Evolutionary conservation across 1,140 invertebrate species (phyloP), one percentile per base, ranked within the genome.

Genomic region (Melanaphis sacchari): DNA sequence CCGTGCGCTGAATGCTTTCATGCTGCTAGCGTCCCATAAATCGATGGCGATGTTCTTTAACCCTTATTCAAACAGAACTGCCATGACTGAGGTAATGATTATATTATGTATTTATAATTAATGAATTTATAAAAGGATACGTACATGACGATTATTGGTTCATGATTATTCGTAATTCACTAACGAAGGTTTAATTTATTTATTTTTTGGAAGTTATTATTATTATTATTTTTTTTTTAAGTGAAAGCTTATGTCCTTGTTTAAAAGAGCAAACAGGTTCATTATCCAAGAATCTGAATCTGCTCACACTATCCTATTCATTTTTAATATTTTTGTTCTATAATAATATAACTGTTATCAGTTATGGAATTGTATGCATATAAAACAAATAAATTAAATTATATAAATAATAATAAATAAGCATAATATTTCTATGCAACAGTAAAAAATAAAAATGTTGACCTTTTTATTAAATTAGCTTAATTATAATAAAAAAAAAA

Each of bases 21-120:
- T 97, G 94, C 94, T 97, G 66, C 94, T 97, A 18, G 43, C 97
- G 1, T 96, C 97, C 1, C 97, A 97, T 94, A 97, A 97, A 94
- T 97, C 97, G 5, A 96, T 97, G 96, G 97, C 97, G 0, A 94
- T 97, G 94, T 97, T 97, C 66, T 97, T 97, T 94, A 96, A 96
- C 93, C 97, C 97, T 46, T 97, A 96, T 94, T 94, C 96, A 4
- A 97, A 97, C 94, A 96, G 97, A 94, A 97, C 97, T 3, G 95
- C 95, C 82, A 97, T 97, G 96, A 95, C 96, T 26, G 96, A 96
- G 96, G 97, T 97, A 95, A 85, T 1, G 5, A 2, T 22, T 22
- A 38, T 38, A 38, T 38, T 82, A 49, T 18, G 9, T 43, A 43
- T 38, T 9, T 9, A 82, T 76, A 15, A n/a, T 6, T 18, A n/a